Conservation (phyloP, 2,113 vertebrate species). For the Bettongia penicillata region DNA sequence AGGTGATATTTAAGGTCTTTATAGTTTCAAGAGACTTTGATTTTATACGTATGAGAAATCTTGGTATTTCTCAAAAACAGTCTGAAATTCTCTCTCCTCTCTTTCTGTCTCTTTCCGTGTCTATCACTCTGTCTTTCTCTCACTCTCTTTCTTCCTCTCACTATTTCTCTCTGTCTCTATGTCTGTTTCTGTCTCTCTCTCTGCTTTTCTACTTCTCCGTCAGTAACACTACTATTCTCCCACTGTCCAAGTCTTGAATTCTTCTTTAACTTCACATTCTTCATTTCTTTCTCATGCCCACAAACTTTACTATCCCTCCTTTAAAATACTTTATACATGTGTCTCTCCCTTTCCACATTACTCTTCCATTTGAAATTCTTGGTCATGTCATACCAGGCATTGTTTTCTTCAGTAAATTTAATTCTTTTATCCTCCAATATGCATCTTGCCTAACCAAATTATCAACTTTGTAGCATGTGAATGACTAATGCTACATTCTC, state of each 20-base stretch:
- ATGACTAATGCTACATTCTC: too few relatives aligned
- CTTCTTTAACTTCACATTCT: background rate
- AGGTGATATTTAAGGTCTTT: background rate
- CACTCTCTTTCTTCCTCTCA: background rate
- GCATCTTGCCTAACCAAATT: background rate
- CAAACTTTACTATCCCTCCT: background rate
- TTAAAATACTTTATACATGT: background rate
- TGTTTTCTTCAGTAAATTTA: background rate
- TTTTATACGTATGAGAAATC: background rate
- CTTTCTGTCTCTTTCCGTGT: background rate
- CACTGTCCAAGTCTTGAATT: background rate
- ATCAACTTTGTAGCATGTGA: background rate
- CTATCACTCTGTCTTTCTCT: background rate
- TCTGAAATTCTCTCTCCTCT: background rate
- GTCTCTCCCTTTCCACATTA: background rate
- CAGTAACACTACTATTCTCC: background rate
- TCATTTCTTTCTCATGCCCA: background rate
- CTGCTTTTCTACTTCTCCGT: background rate
- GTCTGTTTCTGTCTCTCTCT: background rate
- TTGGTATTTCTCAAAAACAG: background rate
- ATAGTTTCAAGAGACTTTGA: too few relatives aligned
- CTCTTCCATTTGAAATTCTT: background rate
- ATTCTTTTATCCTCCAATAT: background rate
- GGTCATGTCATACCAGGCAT: background rate
- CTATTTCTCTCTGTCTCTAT: background rate